Percentiles rank a stretch among this genome's conserved stretches.
Evolutionary conservation across 2,888 invertebrate species (phyloP).

Genomic region (Netelia melanura): DNA sequence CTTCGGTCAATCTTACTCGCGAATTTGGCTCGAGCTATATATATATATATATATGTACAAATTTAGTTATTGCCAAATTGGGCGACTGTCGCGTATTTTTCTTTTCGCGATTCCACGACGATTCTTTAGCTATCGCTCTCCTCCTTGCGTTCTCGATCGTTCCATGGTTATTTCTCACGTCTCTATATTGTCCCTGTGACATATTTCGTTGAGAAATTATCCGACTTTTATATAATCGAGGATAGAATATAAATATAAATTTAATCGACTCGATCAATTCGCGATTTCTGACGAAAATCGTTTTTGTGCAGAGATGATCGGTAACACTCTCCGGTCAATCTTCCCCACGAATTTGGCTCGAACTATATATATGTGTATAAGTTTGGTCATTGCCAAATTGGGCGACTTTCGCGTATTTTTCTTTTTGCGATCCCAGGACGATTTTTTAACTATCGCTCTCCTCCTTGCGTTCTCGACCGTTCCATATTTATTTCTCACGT

Average conservation of each 20-base stretch:
- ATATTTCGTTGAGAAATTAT: constrained; percentile 62
- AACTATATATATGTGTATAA: constrained; percentile 14
- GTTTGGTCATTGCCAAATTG: constrained; percentile 72
- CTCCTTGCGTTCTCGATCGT: not conserved
- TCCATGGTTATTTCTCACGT: constrained; percentile 41
- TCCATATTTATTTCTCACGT: constrained; percentile 41
- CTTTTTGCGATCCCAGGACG: constrained; percentile 16
- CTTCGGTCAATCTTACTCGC: constrained; percentile 48
- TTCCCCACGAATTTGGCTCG: constrained; percentile 11
- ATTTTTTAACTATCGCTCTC: constrained; percentile 47
- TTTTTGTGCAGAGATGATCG: constrained; percentile 44
- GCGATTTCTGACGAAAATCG: constrained; percentile 15
- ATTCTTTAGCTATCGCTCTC: constrained; percentile 48
- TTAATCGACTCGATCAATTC: constrained; percentile 11
- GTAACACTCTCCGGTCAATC: constrained; percentile 53
- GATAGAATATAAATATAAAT: constrained; percentile 15
- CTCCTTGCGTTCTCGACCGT: not conserved
- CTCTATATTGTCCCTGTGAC: constrained; percentile 13
- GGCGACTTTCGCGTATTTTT: constrained; percentile 57
- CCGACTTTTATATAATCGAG: not conserved
- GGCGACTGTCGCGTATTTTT: constrained; percentile 57
- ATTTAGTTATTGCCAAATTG: constrained; percentile 72
- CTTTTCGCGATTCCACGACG: constrained; percentile 23
- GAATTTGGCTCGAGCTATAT: constrained; percentile 12
- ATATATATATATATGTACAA: constrained; percentile 9